Conservation (phyloP, 2,113 vertebrate genomes). For the Scortum barcoo region DNA sequence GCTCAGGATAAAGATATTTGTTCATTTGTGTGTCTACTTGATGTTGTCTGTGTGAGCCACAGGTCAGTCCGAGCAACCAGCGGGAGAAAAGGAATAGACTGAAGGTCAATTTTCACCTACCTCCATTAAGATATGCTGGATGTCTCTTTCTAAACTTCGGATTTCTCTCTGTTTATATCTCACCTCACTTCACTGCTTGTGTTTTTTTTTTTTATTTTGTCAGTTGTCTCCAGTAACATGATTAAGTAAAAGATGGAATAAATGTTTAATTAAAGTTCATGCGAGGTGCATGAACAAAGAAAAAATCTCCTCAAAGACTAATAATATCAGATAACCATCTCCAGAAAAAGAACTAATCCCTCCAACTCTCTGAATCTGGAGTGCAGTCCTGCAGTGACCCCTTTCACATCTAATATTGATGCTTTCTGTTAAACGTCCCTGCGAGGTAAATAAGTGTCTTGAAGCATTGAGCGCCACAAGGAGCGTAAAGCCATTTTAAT, state of each 20-base stretch:
- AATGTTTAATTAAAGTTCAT: conserved; percentile 10
- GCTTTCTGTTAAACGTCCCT: conserved; percentile 32
- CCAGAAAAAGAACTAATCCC: background rate
- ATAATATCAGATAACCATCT: conserved; percentile 16
- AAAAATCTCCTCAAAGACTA: background rate
- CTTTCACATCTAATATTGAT: conserved; percentile 23
- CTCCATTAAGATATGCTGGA: conserved; percentile 1
- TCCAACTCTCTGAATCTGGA: background rate
- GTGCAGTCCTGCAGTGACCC: conserved; percentile 15
- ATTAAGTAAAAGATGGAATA: background rate
- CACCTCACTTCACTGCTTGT: background rate
- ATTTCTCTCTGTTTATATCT: background rate
- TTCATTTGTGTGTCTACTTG: background rate
- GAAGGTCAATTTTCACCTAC: conserved; percentile 11
- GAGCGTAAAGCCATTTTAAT: background rate
- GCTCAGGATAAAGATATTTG: background rate
- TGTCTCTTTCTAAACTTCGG: background rate
- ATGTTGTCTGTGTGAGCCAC: background rate
- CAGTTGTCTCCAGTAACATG: conserved; percentile 2
- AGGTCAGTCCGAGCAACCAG: background rate
- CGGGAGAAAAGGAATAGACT: background rate
- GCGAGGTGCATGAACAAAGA: background rate
- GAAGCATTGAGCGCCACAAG: background rate
- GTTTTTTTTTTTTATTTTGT: conserved; percentile 1
- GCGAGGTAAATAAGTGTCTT: conserved; percentile 24